phyloP scores from a whole-genome alignment of 2,113 vertebrate species.

The Gorsachius goisagi region DNA sequence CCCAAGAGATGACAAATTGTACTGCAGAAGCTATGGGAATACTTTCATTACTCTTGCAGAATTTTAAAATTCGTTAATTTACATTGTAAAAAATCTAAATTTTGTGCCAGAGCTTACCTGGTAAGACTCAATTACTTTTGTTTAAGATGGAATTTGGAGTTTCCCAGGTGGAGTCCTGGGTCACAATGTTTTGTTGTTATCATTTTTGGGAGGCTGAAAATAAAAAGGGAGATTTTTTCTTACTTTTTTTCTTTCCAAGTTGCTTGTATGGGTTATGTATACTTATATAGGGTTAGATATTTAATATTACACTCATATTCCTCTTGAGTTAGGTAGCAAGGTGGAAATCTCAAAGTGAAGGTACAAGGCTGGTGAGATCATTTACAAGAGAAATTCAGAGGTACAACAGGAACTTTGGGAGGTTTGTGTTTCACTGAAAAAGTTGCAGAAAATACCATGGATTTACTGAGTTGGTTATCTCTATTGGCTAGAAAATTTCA shows the following conservation, averaged over 20 bases:
- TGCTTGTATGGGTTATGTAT: background rate
- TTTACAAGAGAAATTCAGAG: background rate
- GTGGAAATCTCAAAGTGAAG: background rate
- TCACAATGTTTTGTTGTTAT: background rate
- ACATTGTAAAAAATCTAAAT: background rate
- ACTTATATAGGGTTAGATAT: background rate
- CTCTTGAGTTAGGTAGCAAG: background rate
- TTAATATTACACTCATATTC: background rate
- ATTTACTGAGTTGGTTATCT: background rate
- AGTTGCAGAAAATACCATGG: background rate
- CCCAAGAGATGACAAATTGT: background rate
- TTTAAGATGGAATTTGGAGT: background rate
- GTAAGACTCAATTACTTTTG: background rate
- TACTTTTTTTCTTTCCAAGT: background rate
- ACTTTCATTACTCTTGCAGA: background rate
- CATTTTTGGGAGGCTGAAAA: background rate
- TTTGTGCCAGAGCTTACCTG: background rate
- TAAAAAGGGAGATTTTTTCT: background rate
- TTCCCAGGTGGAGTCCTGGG: background rate
- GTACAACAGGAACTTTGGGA: background rate
- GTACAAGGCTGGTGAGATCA: background rate
- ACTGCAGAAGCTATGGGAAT: background rate
- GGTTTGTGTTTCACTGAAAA: background rate
- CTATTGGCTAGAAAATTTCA: background rate
- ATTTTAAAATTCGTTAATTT: background rate